Evolutionary conservation across 1,140 invertebrate genomes (phyloP), one percentile per base, ranked within the genome.

Genomic region (Hyphantria cunea): DNA sequence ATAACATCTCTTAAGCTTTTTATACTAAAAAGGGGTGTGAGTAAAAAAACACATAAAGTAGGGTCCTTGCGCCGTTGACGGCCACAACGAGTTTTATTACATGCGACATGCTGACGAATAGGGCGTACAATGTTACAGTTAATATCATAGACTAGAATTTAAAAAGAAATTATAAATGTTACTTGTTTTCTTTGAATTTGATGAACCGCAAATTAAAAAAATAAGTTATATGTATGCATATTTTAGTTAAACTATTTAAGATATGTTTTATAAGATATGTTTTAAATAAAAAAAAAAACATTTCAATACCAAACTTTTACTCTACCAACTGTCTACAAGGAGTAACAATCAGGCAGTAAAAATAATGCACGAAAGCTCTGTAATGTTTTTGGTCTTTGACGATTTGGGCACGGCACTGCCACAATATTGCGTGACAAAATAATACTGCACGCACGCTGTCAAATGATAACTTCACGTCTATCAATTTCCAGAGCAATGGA

Each of bases 381-480:
- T n/a, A 39, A 32, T 17, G 17, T 33, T 50, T 60, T 67, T 81
- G 77, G 15, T 86, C 82, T 83, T 64, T 84, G 78, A 45, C 59
- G 45, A 60, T 73, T 69, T 70, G 74, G 83, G 83, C 76, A 68
- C 55, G 83, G 82, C 77, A 45, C 17, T 12, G 66, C 34, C 48
- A 51, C 42, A 70, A 64, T 86, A 66, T 89, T 77, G 84, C 86
- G 86, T 89, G 86, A 86, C 86, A 82, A 72, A 72, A 74, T 63
- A 67, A 44, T 70, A 55, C 76, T 60, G 72, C 86, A 89, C 86
- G 86, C 84, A 88, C 81, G 67, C 85, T 89, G 86, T 89, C 86
- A 89, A 89, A 89, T 89, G 86, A 89, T 89, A 89, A 89, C 85
- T 80, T 72, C 62, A 78, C 66, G 84, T 86, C 85, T 85, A 89